Conservation (phyloP, 2,888 invertebrate species). For the Charanyca ferruginea region DNA sequence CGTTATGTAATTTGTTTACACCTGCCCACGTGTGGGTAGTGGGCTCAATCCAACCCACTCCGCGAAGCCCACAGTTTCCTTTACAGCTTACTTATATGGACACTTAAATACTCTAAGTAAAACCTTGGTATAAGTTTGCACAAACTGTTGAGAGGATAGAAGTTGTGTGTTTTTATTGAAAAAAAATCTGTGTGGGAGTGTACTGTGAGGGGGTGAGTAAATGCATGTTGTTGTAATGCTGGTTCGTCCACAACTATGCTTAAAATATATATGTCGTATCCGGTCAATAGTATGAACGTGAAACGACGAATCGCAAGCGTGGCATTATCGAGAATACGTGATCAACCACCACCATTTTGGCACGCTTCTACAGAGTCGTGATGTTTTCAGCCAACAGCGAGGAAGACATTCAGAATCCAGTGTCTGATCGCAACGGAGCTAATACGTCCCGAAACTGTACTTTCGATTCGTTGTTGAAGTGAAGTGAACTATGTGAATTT, state of each 20-base stretch:
- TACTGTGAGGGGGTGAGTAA: neutral
- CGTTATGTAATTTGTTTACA: constrained; percentile 80
- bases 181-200: neutral
- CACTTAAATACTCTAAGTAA: constrained; percentile 65
- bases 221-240: neutral
- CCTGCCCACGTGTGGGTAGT: constrained; percentile 75
- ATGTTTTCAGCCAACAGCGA: no score
- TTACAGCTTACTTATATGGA: constrained; percentile 73
- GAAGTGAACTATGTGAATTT: no score
- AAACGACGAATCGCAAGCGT: no score
- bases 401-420: no score
- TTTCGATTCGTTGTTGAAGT: no score
- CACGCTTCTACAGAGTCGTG: no score
- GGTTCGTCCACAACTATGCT: neutral
- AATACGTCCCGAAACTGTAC: no score
- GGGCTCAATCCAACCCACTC: constrained; percentile 77
- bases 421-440: no score
- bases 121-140: constrained; percentile 70
- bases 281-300: no score
- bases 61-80: constrained; percentile 76
- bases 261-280: no score
- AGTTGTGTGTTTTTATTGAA: neutral
- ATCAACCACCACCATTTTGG: no score
- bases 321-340: no score
- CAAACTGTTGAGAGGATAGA: constrained; percentile 56